Conservation (phyloP, 2,113 vertebrate species). For the Hippocampus guttulatus region DNA sequence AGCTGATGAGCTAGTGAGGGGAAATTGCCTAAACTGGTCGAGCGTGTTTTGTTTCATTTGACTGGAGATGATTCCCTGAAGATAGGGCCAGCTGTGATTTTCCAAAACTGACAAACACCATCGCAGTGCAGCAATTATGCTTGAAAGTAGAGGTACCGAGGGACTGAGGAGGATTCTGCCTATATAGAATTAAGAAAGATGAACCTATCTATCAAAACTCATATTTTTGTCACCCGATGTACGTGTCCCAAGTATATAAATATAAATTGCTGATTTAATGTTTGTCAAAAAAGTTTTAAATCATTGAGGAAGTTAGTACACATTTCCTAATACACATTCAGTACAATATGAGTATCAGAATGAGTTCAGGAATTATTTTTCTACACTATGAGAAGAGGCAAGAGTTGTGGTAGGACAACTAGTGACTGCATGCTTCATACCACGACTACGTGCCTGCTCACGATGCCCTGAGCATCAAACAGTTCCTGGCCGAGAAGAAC, state of each 20-base stretch:
- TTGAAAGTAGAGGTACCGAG: not conserved
- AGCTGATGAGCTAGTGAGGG: not conserved
- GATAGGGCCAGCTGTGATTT: slow-evolving; percentile 19
- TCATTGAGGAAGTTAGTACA: too few species aligned
- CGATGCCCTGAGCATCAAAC: too few species aligned
- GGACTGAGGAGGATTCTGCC: too few species aligned
- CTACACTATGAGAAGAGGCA: not conserved
- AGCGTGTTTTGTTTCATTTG: not conserved
- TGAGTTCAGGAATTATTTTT: too few species aligned
- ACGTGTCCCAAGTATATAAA: not conserved
- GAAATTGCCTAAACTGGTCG: not conserved
- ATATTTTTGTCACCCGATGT: not conserved
- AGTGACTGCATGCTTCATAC: not conserved
- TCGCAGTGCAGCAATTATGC: slow-evolving; percentile 5
- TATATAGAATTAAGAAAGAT: not conserved
- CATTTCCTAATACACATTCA: too few species aligned
- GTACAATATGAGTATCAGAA: too few species aligned
- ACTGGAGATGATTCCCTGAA: slow-evolving; percentile 5
- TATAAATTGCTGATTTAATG: not conserved
- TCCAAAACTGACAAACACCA: slow-evolving; percentile 28
- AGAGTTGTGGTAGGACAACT: not conserved
- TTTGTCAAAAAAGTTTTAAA: too few species aligned
- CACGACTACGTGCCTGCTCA: not conserved
- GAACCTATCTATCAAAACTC: not conserved
- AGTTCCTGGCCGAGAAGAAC: too few species aligned